Base-by-base conservation (phyloP, 2,797 vertebrate species). In the Rhadinocentrus ornatus region DNA sequence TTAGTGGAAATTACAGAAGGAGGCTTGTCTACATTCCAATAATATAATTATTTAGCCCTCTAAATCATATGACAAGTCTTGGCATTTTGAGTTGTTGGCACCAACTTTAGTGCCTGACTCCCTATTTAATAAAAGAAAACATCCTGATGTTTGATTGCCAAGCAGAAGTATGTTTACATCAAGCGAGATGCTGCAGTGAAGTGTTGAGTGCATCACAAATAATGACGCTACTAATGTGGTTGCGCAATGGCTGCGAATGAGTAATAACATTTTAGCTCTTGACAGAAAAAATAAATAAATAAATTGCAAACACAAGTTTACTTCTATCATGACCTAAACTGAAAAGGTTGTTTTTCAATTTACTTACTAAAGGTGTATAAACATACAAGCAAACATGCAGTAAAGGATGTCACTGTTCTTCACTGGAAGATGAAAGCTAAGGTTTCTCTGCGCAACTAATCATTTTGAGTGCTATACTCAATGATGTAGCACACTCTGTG, bases 401-500 rank as follows among this genome's bases (percentile, higher is more conserved):
- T 66, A 53, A 70, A 66, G 59, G 50, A 48, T 50, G 44, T 73
- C 56, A 32, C 22, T 68, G 39, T 64, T 76, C 71, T 20, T 20
- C 18, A 7, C 77, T 63, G 15, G 39, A 75, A 62, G 35, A 80
- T 73, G 31, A 83, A 70, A 82, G 73, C 67, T 37, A 29, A 50
- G 20, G 54, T 57, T 62, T 69, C 15, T 54, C 18, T 81, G 46
- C 24, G 48, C 22, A 55, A 31, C 71, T 73, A 73, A 75, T 86
- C 68, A 34, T 27, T 73, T 53, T 61, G 65, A 81, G 72, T 75
- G 75, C 54, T 53, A 16, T 22, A 18, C 52, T 77, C 35, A 62
- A 41, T 66, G 56, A 77, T 22, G 61, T 59, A n/a, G 56, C 57
- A 63, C 37, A 39, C 54, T 39, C 56, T 53, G 22, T 34, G 26